Evolutionary conservation across 2,113 vertebrate species (phyloP).

Genomic region (Sminthopsis crassicaudata): DNA sequence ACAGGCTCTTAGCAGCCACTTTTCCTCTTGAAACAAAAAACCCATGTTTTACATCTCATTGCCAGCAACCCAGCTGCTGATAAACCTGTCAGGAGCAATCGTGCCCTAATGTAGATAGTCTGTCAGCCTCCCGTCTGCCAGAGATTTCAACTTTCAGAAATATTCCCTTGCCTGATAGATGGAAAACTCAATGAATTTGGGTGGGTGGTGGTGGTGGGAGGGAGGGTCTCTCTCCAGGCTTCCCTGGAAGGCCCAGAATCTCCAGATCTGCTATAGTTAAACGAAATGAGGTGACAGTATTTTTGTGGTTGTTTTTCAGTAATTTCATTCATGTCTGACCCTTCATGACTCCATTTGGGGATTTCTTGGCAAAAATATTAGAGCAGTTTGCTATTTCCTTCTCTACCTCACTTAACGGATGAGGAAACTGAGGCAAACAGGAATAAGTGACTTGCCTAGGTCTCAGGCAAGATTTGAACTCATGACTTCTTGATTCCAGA

Average conservation of each 20-base stretch:
- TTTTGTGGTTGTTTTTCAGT: neutral
- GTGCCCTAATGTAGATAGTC: conserved; percentile 48
- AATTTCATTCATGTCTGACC: neutral
- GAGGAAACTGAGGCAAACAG: neutral
- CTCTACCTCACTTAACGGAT: neutral
- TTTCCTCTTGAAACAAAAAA: conserved; percentile 72
- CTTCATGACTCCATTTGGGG: neutral
- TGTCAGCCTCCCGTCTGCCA: conserved; percentile 65
- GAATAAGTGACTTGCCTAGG: neutral
- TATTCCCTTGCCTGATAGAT: conserved; percentile 13
- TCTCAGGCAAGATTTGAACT: neutral
- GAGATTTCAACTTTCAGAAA: conserved; percentile 28
- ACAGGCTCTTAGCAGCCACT: conserved; percentile 59
- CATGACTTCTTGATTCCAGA: neutral
- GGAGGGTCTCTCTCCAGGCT: neutral
- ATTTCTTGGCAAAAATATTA: neutral
- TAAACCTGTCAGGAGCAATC: conserved; percentile 74
- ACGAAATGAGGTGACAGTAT: neutral
- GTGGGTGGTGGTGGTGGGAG: neutral
- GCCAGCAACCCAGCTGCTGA: conserved; percentile 55
- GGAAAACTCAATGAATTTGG: neutral
- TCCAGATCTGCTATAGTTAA: neutral
- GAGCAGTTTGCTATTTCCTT: neutral
- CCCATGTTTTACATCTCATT: conserved; percentile 69
- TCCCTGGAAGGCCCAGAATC: neutral